phyloP scores from a whole-genome alignment of 30 jellyfish, hydroid and myxozoan species.

The Nemopilema nomurai region DNA sequence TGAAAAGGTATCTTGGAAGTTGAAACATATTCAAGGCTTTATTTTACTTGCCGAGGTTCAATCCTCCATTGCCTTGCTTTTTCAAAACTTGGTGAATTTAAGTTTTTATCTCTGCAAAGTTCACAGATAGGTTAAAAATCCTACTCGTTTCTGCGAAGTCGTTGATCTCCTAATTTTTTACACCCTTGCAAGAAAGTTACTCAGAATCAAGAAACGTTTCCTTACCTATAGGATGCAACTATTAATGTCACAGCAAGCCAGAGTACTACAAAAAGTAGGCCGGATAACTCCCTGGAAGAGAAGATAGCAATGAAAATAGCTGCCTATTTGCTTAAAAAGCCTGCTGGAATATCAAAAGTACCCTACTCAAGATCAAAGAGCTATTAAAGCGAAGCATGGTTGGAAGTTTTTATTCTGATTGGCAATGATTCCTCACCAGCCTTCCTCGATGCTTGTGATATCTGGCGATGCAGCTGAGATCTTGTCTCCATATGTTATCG shows the following conservation, averaged over 20 bases:
- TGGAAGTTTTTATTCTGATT: neutral
- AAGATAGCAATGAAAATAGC: neutral
- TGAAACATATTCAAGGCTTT: no score
- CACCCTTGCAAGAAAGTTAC: neutral
- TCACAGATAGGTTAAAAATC: neutral
- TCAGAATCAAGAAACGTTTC: neutral
- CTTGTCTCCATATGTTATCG: conserved; percentile 26
- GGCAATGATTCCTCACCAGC: conserved; percentile 46
- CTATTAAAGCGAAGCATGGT: neutral
- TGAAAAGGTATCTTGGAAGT: no score
- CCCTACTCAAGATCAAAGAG: no score
- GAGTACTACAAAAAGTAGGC: conserved; percentile 28
- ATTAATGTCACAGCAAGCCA: conserved; percentile 44
- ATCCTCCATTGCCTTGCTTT: no score
- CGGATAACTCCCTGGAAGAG: conserved; percentile 57
- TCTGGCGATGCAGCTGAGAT: conserved; percentile 44
- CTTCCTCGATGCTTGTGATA: conserved; percentile 63
- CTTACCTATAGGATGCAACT: conserved; percentile 62
- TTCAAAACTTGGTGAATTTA: no score
- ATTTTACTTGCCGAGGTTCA: no score
- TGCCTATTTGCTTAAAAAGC: no score
- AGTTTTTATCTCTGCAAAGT: no score
- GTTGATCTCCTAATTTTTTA: no score
- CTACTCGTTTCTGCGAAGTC: no score
- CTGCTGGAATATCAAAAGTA: no score